Percentiles rank a stretch among this genome's conserved stretches.
These are phyloP conservation scores for Epsilonema sp. DNA, from an alignment of 2,888 invertebrate genomes.

Conservation along the genomic window DNA sequence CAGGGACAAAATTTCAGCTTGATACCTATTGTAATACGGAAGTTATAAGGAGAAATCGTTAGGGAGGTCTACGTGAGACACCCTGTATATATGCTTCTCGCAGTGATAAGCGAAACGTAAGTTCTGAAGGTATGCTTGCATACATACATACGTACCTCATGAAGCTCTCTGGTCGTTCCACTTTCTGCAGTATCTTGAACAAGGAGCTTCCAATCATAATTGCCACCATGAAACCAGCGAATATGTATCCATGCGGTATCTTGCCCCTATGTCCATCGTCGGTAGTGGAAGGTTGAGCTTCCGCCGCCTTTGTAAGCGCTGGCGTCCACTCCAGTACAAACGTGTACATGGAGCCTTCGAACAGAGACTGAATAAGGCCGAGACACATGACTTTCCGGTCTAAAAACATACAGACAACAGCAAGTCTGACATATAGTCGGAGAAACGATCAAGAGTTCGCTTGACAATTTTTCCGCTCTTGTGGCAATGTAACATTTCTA, in stretches of 20 bases:
- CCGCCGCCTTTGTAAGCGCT: constrained; percentile 26
- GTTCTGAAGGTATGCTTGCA: no score
- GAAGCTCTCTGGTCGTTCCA: constrained; percentile 29
- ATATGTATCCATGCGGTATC: constrained; percentile 37
- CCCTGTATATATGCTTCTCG: no score
- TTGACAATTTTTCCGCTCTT: no score
- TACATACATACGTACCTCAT: constrained; percentile 32
- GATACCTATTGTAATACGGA: no score
- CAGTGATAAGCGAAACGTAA: no score
- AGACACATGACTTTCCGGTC: constrained; percentile 34
- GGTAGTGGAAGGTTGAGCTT: constrained; percentile 7
- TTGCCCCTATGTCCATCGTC: constrained; percentile 20
- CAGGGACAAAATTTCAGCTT: no score
- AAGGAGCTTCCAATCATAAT: constrained; percentile 36
- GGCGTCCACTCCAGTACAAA: constrained; percentile 39
- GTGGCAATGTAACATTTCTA: no score
- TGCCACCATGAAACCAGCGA: constrained; percentile 37
- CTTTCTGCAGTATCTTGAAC: constrained; percentile 31
- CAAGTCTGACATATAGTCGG: no score
- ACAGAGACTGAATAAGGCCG: constrained; percentile 36
- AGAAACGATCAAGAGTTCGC: no score
- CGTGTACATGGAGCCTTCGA: constrained; percentile 39
- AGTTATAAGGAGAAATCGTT: no score
- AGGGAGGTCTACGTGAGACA: no score
- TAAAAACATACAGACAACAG: no score